A percentile compares a stretch with the other conserved stretches of the same genome.
phyloP scores from a whole-genome alignment of 1,140 invertebrate species.

The Zaprionus ghesquierei region DNA sequence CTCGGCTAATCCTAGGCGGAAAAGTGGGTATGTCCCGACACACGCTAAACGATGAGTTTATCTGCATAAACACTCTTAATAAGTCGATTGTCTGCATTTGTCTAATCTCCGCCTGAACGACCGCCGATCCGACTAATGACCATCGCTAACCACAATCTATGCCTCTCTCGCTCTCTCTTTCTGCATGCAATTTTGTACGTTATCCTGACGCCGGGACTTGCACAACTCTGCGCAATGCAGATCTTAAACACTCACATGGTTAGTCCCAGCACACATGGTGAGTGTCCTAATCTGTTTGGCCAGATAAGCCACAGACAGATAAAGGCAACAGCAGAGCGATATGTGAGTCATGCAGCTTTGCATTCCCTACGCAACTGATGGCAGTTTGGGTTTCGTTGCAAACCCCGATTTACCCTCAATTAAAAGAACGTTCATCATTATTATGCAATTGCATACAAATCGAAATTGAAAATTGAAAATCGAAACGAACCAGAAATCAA shows the following conservation, averaged over 20 bases:
- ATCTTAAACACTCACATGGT: slow-evolving; percentile 4
- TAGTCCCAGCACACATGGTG: slow-evolving; percentile 52
- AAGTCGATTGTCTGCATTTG: slow-evolving; percentile 67
- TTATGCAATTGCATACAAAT: slow-evolving; percentile 64
- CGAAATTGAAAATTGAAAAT: slow-evolving; percentile 12
- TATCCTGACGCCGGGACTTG: slow-evolving; percentile 71
- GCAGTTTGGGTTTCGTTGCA: background rate
- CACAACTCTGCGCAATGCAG: slow-evolving; percentile 52
- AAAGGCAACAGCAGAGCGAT: slow-evolving; percentile 4
- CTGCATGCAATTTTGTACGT: slow-evolving; percentile 54
- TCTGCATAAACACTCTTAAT: slow-evolving; percentile 80
- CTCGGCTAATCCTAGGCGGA: slow-evolving; percentile 60
- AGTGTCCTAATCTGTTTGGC: slow-evolving; percentile 60
- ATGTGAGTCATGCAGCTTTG: background rate
- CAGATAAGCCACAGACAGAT: slow-evolving; percentile 45
- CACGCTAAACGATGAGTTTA: slow-evolving; percentile 80
- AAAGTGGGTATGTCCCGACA: slow-evolving; percentile 80
- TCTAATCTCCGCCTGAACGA: slow-evolving; percentile 21
- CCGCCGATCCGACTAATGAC: slow-evolving; percentile 49
- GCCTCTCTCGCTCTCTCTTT: background rate
- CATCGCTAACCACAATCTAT: slow-evolving; percentile 39
- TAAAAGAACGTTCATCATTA: slow-evolving; percentile 63
- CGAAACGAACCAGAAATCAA: slow-evolving; percentile 29
- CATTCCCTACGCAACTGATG: background rate
- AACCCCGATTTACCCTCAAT: slow-evolving; percentile 43